Evolutionary conservation across 2,797 vertebrate genomes (phyloP), one percentile per base, ranked within the genome.

Genomic region (Enteromius thamalakanensis): DNA sequence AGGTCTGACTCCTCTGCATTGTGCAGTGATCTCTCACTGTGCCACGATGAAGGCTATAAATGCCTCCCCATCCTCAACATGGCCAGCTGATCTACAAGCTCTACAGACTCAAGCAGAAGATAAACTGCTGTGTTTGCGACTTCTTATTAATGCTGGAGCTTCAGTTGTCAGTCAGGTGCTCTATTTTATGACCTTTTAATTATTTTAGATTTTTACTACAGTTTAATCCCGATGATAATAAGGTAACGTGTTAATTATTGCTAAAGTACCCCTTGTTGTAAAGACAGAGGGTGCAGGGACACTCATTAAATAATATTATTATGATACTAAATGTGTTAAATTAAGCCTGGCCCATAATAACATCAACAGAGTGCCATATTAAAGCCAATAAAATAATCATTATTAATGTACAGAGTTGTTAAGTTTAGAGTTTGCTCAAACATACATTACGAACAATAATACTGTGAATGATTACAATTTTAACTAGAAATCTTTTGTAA

Each of bases 1-100:
- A 98, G 97, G 97, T 58, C 94, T 97, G 90, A 97, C 96, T 3
- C 95, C 97, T 0, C 92, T 98, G 76, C 97, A 98, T 91, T 96
- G 96, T 65, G 96, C 96, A 15, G 93, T 95, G 81, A 94, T 97
- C 79, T 95, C 96, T 53, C 95, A 97, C 90, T 94, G 95, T 3
- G 85, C 88, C 78, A 94, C 93, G 21, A 89, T 93, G 89, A 94
- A 94, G 85, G 90, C 91, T 10, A 53, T 94, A 40, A 32, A 76
- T 29, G 70, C 53, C 49, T 86, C 87, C 51, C 81, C 84, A 79
- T 78, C 86, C 62, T 78, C 84, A 80, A 78, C 75, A 12, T 90
- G 87, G 72, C 67, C 83, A 65, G 21, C 49, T 14, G 92, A 93
- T 47, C 40, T 42, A 42, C 42, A 45, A 74, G 76, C 77, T 85